phyloP scores from a whole-genome alignment of 2,888 invertebrate genomes.

The Scrobipalpa costella region DNA sequence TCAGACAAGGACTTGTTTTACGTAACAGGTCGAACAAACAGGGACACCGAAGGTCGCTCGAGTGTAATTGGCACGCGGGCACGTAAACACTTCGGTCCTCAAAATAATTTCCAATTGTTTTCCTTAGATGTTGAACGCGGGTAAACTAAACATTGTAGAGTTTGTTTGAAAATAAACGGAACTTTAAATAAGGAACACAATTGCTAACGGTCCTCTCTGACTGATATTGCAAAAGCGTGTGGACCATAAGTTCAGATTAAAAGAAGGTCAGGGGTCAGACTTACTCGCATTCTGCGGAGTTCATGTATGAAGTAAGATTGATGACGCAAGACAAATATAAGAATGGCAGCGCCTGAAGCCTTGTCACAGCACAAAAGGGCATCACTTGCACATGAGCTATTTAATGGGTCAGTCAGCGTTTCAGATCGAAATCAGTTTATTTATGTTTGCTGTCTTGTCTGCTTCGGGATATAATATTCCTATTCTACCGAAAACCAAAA shows the following conservation, averaged over 20 bases:
- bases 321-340: neutral
- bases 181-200: neutral
- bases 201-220: neutral
- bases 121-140: neutral
- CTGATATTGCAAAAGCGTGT: neutral
- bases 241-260: neutral
- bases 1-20: slow-evolving; percentile 20
- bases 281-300: neutral
- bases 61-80: slow-evolving; percentile 57
- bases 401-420: neutral
- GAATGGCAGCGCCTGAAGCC: neutral
- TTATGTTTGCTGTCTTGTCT: no score
- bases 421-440: neutral
- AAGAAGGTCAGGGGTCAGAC: neutral
- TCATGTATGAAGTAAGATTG: slow-evolving; percentile 5
- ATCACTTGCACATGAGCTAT: neutral
- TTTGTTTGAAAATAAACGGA: slow-evolving; percentile 9
- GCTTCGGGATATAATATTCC: no score
- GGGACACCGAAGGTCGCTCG: slow-evolving; percentile 53
- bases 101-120: slow-evolving; percentile 64
- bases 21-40: slow-evolving; percentile 33
- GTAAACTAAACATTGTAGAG: slow-evolving; percentile 11
- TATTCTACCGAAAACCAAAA: no score
- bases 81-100: slow-evolving; percentile 56
- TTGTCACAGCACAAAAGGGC: neutral